These are phyloP conservation scores for Vespertilio murinus DNA, from an alignment of 2,797 vertebrate genomes.

Conservation along the genomic window DNA sequence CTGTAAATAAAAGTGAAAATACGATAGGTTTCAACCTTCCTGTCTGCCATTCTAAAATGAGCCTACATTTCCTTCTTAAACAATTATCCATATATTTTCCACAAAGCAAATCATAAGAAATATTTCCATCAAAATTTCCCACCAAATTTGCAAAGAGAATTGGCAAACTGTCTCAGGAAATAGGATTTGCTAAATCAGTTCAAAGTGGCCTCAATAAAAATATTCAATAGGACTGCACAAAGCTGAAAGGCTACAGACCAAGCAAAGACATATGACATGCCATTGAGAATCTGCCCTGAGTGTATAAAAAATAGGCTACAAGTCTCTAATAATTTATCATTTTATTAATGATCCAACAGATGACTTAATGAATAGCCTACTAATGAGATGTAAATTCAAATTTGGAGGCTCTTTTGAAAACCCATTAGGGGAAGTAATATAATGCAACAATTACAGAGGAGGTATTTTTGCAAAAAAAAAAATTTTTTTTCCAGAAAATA, in stretches of 20 bases:
- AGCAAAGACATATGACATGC: neutral
- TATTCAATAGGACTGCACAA: slow-evolving; percentile 11
- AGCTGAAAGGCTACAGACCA: neutral
- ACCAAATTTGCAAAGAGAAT: neutral
- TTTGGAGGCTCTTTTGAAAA: neutral
- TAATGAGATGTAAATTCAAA: slow-evolving; percentile 34
- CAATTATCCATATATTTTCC: slow-evolving; percentile 40
- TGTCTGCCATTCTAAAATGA: slow-evolving; percentile 37
- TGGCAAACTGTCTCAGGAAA: slow-evolving; percentile 46
- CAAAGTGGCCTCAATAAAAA: slow-evolving; percentile 10
- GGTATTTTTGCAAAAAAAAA: neutral
- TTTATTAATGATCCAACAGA: slow-evolving; percentile 39
- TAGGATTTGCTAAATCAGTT: slow-evolving; percentile 3
- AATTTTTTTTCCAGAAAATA: neutral
- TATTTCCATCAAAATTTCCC: slow-evolving; percentile 35
- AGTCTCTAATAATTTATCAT: slow-evolving; percentile 11
- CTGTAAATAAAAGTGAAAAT: slow-evolving; percentile 45
- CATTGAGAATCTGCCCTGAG: neutral
- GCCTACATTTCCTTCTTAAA: slow-evolving; percentile 38
- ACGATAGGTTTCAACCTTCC: slow-evolving; percentile 19
- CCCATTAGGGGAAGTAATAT: neutral
- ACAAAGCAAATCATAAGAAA: slow-evolving; percentile 46
- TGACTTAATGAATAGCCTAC: neutral
- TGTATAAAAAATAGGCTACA: slow-evolving; percentile 8
- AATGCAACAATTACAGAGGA: neutral